phyloP scores from a whole-genome alignment of 2,888 invertebrate genomes.

The Microctonus brassicae region DNA sequence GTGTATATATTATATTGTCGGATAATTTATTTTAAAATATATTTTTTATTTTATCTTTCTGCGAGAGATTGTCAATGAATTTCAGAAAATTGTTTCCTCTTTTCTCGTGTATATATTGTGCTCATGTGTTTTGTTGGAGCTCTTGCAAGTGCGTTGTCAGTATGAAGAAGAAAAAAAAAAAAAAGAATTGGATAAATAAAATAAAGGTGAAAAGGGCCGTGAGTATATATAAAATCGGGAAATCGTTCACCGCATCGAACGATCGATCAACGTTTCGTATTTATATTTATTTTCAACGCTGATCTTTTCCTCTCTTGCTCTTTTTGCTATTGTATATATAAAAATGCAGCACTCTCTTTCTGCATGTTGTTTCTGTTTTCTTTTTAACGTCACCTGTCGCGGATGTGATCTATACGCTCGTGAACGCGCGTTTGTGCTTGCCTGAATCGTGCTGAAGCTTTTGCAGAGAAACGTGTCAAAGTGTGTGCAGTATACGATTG shows the following conservation, averaged over 20 bases:
- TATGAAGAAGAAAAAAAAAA: too few relatives aligned
- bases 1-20: too few relatives aligned
- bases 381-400: neutral
- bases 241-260: neutral
- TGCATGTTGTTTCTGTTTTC: neutral
- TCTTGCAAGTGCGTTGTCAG: neutral
- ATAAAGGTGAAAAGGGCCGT: neutral
- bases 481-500: constrained; percentile 5
- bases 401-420: constrained; percentile 18
- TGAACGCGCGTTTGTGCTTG: neutral
- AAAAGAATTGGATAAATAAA: too few relatives aligned
- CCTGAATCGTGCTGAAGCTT: neutral
- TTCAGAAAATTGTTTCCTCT: neutral
- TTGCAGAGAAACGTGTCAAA: constrained; percentile 2
- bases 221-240: neutral
- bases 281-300: neutral
- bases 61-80: neutral
- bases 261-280: constrained; percentile 11
- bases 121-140: neutral
- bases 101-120: neutral
- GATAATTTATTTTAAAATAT: too few relatives aligned
- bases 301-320: too few relatives aligned
- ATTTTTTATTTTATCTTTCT: neutral
- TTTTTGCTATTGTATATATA: neutral
- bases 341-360: neutral